These are phyloP conservation scores for Galbula dea DNA, from an alignment of 2,113 vertebrate genomes.

Conservation along the genomic window DNA sequence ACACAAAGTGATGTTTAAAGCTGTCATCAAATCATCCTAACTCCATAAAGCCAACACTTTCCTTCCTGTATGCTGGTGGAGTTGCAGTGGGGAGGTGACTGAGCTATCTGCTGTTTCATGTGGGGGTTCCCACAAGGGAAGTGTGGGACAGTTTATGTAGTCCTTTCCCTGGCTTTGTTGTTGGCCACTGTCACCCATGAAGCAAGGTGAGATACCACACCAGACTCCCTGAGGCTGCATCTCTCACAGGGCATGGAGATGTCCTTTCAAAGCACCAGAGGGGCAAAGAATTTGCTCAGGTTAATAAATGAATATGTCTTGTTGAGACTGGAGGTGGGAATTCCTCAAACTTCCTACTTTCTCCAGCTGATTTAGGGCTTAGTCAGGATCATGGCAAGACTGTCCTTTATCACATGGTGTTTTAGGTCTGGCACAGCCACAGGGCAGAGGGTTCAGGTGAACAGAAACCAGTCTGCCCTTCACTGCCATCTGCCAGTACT, in stretches of 20 bases:
- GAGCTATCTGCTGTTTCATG: neutral
- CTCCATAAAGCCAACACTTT: neutral
- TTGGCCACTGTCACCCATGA: neutral
- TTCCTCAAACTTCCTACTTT: neutral
- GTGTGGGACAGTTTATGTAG: neutral
- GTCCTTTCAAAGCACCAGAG: neutral
- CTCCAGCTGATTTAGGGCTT: neutral
- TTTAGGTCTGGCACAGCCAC: neutral
- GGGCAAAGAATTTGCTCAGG: neutral
- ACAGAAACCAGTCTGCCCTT: neutral
- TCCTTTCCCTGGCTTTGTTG: no score
- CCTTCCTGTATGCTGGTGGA: neutral
- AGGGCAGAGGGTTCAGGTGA: neutral
- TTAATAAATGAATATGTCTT: neutral
- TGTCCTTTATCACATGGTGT: neutral
- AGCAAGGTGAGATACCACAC: rapidly evolving
- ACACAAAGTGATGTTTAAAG: neutral
- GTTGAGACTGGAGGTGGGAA: neutral
- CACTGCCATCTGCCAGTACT: neutral
- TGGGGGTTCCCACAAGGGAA: neutral
- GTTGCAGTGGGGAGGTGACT: neutral
- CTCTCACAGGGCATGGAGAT: neutral
- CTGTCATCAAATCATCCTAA: neutral
- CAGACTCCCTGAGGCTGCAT: neutral
- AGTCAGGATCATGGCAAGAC: neutral